These are phyloP conservation scores for Nyctibius bracteatus DNA, from an alignment of 2,113 vertebrate species.

Conservation along the genomic window DNA sequence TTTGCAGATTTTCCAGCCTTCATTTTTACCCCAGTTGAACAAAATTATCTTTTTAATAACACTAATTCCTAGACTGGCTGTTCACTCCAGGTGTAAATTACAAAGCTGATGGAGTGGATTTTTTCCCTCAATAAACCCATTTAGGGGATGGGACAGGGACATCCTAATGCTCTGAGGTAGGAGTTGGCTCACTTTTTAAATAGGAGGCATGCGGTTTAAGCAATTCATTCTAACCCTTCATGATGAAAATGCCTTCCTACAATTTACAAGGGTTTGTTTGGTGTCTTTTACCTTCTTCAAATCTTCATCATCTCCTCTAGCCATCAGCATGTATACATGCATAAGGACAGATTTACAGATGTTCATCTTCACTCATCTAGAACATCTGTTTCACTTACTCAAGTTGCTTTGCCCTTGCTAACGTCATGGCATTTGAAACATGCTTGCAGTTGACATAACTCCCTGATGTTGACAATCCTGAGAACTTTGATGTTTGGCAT, in stretches of 20 bases:
- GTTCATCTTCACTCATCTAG: not conserved
- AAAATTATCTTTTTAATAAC: not conserved
- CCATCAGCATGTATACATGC: not conserved
- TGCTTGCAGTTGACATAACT: not conserved
- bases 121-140: not conserved
- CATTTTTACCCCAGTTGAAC: not conserved
- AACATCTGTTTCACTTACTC: not conserved
- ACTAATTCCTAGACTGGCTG: not conserved
- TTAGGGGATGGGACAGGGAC: not conserved
- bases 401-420: not conserved
- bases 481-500: not conserved
- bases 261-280: not conserved
- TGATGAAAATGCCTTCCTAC: not conserved
- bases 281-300: not conserved
- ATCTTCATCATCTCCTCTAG: not conserved
- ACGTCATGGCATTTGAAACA: not conserved
- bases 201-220: not conserved
- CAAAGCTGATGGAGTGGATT: not conserved
- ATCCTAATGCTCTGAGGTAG: not conserved
- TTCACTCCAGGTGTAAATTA: not conserved
- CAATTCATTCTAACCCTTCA: not conserved
- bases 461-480: not conserved
- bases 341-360: not conserved
- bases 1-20: not conserved
- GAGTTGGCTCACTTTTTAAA: not conserved